A percentile compares a stretch with the other conserved stretches of the same genome.
These are phyloP conservation scores for Phorcus lineatus DNA, from an alignment of 2,888 invertebrate genomes.

Conservation along the genomic window DNA sequence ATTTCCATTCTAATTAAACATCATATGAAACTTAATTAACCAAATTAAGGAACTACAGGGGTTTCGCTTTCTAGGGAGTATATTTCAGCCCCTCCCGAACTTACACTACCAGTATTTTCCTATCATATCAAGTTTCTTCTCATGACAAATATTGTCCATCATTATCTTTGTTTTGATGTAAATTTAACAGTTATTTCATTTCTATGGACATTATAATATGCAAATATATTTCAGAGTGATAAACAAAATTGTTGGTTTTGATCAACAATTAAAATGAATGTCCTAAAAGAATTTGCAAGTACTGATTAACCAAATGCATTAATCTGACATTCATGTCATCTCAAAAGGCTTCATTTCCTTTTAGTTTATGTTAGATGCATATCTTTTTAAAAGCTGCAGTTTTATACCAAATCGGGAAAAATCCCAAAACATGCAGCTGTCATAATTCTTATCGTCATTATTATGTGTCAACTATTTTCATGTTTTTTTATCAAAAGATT, in stretches of 20 bases:
- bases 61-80: neutral
- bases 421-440: too few relatives aligned
- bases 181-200: neutral
- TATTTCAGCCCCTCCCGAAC: neutral
- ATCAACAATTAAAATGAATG: neutral
- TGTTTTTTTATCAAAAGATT: too few relatives aligned
- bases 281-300: too few relatives aligned
- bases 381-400: too few relatives aligned
- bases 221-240: neutral
- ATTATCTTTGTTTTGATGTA: neutral
- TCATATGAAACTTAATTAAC: neutral
- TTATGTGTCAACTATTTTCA: too few relatives aligned
- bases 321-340: too few relatives aligned
- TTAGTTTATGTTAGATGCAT: too few relatives aligned
- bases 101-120: neutral
- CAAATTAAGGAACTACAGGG: neutral
- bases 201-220: neutral
- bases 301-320: too few relatives aligned
- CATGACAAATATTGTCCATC: neutral
- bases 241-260: neutral
- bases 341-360: too few relatives aligned
- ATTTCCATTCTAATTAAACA: too few relatives aligned
- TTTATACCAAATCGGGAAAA: too few relatives aligned
- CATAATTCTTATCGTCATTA: too few relatives aligned
- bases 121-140: neutral